Conservation (phyloP, 1,140 invertebrate species). For the Brachystomella parvula region DNA sequence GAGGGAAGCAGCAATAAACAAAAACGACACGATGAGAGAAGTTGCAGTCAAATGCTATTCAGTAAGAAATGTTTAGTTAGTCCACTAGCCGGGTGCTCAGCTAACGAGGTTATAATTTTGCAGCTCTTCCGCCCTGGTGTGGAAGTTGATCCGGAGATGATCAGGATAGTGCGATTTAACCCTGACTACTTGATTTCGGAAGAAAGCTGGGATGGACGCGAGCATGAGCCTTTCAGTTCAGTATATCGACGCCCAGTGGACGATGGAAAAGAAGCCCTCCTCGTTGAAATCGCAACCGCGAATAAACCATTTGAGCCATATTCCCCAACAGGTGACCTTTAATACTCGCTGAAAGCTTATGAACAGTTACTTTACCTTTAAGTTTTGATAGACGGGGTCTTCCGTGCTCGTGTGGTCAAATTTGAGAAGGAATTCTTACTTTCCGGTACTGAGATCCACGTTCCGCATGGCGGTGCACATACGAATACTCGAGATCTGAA, state of each 20-base stretch:
- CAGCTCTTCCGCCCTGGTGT: not conserved
- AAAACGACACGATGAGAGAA: not conserved
- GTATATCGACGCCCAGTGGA: not conserved
- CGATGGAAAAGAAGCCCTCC: not conserved
- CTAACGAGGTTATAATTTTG: not conserved
- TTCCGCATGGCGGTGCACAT: not conserved
- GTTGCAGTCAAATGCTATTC: not conserved
- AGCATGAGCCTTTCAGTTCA: not conserved
- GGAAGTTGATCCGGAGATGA: not conserved
- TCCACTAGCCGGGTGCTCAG: not conserved
- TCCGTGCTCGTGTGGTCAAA: not conserved
- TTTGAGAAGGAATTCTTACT: not conserved
- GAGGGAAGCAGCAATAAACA: not conserved
- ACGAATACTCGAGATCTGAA: not conserved
- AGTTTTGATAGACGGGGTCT: not conserved
- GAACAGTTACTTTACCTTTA: too few species aligned
- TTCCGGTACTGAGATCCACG: not conserved
- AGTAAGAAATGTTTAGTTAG: not conserved
- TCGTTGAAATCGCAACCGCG: not conserved
- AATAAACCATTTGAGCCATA: not conserved
- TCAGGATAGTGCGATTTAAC: not conserved
- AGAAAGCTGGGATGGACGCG: not conserved
- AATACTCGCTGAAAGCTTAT: too few species aligned
- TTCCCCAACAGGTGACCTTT: not conserved
- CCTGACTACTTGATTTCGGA: not conserved